Conservation (phyloP, 1,140 invertebrate species). For the Bathynomus jamesi region DNA sequence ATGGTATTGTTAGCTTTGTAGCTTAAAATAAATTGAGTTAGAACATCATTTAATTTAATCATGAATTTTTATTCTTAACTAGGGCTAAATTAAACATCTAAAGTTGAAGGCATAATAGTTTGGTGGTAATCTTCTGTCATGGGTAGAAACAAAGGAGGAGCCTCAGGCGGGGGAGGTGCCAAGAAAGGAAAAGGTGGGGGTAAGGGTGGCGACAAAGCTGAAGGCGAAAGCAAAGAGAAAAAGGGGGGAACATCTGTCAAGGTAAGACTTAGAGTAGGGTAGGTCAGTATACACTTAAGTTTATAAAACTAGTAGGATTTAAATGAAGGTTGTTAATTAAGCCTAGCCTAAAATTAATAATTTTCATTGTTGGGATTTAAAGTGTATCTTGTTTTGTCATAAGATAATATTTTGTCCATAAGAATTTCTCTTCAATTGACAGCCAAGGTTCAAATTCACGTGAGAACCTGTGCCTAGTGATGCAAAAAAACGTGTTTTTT, state of each 20-base stretch:
- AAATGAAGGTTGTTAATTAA: background rate
- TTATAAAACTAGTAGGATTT: background rate
- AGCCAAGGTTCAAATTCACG: too few species aligned
- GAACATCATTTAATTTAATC: too few species aligned
- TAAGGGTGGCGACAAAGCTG: slow-evolving; percentile 18
- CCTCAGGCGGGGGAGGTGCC: slow-evolving; percentile 13
- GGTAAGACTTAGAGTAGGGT: slow-evolving; percentile 28
- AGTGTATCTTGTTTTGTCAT: background rate
- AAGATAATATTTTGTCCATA: too few species aligned
- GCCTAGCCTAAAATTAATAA: slow-evolving; percentile 7
- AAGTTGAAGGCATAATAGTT: too few species aligned
- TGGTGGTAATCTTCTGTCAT: too few species aligned
- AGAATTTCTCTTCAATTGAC: too few species aligned
- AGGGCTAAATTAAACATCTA: too few species aligned
- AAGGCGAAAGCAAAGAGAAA: slow-evolving; percentile 41
- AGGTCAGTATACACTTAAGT: background rate
- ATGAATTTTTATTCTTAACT: too few species aligned
- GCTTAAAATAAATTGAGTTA: too few species aligned
- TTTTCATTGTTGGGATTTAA: background rate
- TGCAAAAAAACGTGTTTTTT: too few species aligned
- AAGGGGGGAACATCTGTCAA: slow-evolving; percentile 46
- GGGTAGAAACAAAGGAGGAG: slow-evolving; percentile 23
- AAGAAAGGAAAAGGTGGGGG: slow-evolving; percentile 10
- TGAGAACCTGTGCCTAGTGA: too few species aligned
- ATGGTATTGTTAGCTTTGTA: too few species aligned